Conservation (phyloP, 2,888 invertebrate genomes). For the Hartigia nigra region DNA sequence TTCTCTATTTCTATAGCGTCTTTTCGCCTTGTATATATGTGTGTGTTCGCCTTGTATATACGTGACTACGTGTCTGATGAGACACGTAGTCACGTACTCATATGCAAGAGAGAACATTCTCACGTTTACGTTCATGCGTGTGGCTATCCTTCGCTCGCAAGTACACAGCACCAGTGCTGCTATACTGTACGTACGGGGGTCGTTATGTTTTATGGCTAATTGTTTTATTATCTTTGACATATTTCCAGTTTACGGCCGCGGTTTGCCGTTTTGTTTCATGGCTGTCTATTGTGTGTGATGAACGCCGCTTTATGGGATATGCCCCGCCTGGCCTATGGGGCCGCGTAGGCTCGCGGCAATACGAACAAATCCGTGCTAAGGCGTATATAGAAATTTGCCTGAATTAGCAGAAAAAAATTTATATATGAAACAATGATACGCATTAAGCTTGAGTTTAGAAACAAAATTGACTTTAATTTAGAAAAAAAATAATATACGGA, state of each 20-base stretch:
- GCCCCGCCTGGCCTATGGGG: constrained; percentile 25
- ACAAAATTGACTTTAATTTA: background rate
- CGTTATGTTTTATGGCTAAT: constrained; percentile 67
- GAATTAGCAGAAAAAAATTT: background rate
- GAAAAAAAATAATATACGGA: background rate
- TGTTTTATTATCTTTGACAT: constrained; percentile 67
- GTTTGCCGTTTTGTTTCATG: constrained; percentile 59
- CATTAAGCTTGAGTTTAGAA: background rate
- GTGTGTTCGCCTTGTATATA: background rate
- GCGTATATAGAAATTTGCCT: background rate
- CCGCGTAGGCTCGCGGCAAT: background rate
- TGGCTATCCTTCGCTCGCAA: constrained; percentile 29
- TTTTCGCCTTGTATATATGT: background rate
- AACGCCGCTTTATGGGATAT: constrained; percentile 59
- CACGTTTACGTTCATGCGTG: constrained; percentile 26
- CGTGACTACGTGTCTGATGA: too few species aligned
- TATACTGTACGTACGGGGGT: constrained; percentile 58
- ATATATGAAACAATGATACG: background rate
- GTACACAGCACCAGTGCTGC: constrained; percentile 35
- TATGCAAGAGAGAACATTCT: constrained; percentile 4
- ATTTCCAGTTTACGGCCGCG: constrained; percentile 64
- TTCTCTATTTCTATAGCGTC: constrained; percentile 25
- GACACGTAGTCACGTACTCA: background rate
- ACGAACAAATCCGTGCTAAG: background rate
- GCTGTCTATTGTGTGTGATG: constrained; percentile 63